Base-by-base conservation (phyloP, 2,113 vertebrate species). In the Leptosomus discolor region DNA sequence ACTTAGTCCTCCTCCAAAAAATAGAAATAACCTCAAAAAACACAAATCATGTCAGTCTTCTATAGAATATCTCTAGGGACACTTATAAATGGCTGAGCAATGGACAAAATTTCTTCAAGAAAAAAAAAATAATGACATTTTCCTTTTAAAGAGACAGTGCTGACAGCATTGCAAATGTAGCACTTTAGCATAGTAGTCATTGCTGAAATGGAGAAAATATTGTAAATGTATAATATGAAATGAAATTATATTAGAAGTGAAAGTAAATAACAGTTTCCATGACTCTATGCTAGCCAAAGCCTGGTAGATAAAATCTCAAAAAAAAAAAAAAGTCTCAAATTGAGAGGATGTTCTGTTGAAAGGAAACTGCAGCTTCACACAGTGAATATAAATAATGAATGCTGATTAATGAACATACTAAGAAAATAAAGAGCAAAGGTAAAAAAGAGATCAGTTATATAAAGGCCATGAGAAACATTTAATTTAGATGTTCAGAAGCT, bases 381-480 rank as follows among this genome's bases (percentile, higher is more conserved):
- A 70, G 67, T 50, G 60, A 70, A 57, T 53, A 86, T 89, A 89
- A 95, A 88, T 84, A 92, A 75, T 80, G 48, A 91, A 94, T 61
- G 30, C 11, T 68, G 60, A 84, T 74, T 93, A 95, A 95, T 85
- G 67, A 82, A 67, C 11, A 45, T 50, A 34, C 27, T 78, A 45
- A 86, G 93, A 92, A 91, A 83, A 67, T 76, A 74, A 95, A 78
- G 51, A 89, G 19, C 24, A 91, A 93, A 95, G n/a, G n/a, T 69
- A 96, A 88, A 93, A 95, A 97, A 93, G 34, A 70, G 8, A 64
- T 83, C n/a, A 17, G 7, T 81, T 90, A 30, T 58, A 91, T 57
- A 95, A 94, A 92, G n/a, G 56, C 48, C 8, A 92, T 58, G 18
- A 69, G 46, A 90, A 96, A 85, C 67, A 78, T 78, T 92, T 92